phyloP scores from a whole-genome alignment of 1,140 invertebrate genomes.

The Piezodorus guildinii region DNA sequence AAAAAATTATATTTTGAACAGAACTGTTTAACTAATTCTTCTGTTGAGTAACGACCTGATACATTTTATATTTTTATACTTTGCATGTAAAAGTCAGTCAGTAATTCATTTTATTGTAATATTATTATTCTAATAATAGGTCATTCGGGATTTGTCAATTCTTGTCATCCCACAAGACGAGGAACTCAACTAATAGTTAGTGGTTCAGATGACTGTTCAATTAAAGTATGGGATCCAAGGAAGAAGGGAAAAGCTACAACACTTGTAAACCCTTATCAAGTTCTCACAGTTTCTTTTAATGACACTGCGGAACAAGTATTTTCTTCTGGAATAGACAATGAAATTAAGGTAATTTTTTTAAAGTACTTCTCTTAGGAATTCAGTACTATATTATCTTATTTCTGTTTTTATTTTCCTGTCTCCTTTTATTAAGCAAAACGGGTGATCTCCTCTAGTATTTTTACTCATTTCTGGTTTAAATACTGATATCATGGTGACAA shows the following conservation, averaged over 20 bases:
- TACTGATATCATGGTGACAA: too few relatives aligned
- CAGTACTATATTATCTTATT: too few relatives aligned
- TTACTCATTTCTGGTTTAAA: too few relatives aligned
- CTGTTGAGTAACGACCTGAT: background rate
- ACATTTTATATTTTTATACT: too few relatives aligned
- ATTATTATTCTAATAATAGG: conserved; percentile 36
- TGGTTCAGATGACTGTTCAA: conserved; percentile 88
- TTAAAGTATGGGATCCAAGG: conserved; percentile 81
- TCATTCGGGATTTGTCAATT: conserved; percentile 82
- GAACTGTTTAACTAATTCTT: background rate
- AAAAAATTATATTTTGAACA: background rate
- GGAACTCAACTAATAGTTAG: conserved; percentile 83
- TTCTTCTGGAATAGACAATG: conserved; percentile 92
- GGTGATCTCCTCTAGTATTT: too few relatives aligned
- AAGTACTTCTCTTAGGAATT: too few relatives aligned
- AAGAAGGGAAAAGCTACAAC: conserved; percentile 59
- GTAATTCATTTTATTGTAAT: background rate
- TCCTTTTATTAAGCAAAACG: too few relatives aligned
- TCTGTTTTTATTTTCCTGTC: too few relatives aligned
- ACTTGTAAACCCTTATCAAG: conserved; percentile 72
- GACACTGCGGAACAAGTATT: conserved; percentile 87
- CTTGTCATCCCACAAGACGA: conserved; percentile 62
- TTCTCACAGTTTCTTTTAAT: conserved; percentile 88
- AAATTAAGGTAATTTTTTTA: conserved; percentile 71
- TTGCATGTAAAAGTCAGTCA: too few relatives aligned